Evolutionary conservation across 1,140 invertebrate genomes (phyloP).

Genomic region (Drosophila tristis): DNA sequence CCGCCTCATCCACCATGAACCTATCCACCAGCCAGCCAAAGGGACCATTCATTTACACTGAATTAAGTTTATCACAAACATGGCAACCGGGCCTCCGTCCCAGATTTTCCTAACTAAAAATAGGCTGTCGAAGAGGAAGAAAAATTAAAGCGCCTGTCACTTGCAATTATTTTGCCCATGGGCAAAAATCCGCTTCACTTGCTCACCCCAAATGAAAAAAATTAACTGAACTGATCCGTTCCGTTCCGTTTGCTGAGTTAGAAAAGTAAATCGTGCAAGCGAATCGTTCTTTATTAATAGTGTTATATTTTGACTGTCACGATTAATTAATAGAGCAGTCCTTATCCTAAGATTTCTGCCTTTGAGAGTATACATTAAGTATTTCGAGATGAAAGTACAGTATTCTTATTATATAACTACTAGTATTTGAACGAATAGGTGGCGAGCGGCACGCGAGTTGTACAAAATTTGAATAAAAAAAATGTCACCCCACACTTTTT

Average conservation of each 20-base stretch:
- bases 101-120: constrained; percentile 47
- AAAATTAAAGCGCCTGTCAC: constrained; percentile 81
- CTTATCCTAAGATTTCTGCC: no score
- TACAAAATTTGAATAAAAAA: constrained; percentile 17
- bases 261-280: constrained; percentile 16
- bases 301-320: constrained; percentile 28
- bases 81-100: constrained; percentile 36
- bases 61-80: constrained; percentile 80
- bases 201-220: constrained; percentile 29
- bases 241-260: constrained; percentile 40
- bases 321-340: constrained; percentile 53
- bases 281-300: constrained; percentile 60
- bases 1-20: constrained; percentile 1
- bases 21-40: constrained; percentile 50
- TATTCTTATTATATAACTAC: no score
- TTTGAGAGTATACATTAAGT: no score
- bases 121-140: constrained; percentile 71
- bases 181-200: constrained; percentile 56
- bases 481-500: constrained; percentile 42
- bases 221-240: constrained; percentile 60
- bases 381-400: no score
- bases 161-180: constrained; percentile 72
- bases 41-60: constrained; percentile 72
- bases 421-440: no score
- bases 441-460: not conserved